Conservation (phyloP, 2,113 vertebrate genomes). For the Forbesichthys agassizii region DNA sequence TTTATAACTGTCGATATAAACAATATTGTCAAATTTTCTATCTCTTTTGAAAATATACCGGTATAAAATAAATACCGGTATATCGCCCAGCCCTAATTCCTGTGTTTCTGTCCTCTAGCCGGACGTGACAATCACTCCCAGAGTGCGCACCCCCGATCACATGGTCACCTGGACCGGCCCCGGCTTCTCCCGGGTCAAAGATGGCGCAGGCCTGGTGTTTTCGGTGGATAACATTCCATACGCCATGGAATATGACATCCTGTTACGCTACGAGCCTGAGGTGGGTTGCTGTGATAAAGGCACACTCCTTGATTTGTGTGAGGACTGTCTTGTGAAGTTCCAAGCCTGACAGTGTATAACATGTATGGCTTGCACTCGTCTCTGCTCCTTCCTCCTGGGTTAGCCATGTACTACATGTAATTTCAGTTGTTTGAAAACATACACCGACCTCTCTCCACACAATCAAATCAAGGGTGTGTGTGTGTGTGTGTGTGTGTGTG, state of each 20-base stretch:
- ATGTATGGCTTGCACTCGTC: too few species aligned
- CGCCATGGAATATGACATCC: constrained; percentile 86
- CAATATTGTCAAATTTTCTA: too few species aligned
- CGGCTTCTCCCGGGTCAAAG: constrained; percentile 81
- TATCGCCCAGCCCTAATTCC: not conserved
- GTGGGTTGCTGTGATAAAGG: constrained; percentile 57
- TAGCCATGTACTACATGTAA: not conserved
- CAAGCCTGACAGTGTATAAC: too few species aligned
- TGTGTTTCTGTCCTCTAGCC: constrained; percentile 61
- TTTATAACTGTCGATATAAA: too few species aligned
- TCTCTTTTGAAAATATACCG: too few species aligned
- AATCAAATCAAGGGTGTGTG: not conserved
- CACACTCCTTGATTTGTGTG: too few species aligned
- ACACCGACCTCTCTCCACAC: too few species aligned
- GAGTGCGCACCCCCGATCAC: constrained; percentile 59
- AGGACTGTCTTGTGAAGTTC: too few species aligned
- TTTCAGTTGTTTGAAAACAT: not conserved
- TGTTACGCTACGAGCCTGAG: constrained; percentile 86
- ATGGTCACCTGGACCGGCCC: constrained; percentile 82
- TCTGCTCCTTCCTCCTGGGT: too few species aligned
- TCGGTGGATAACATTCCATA: constrained; percentile 78
- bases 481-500: constrained; percentile 22
- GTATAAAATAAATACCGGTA: too few species aligned
- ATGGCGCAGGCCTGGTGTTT: constrained; percentile 85
- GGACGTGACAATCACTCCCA: constrained; percentile 71